Conservation (phyloP, 2,113 vertebrate species). For the Gymnobelideus leadbeateri region DNA sequence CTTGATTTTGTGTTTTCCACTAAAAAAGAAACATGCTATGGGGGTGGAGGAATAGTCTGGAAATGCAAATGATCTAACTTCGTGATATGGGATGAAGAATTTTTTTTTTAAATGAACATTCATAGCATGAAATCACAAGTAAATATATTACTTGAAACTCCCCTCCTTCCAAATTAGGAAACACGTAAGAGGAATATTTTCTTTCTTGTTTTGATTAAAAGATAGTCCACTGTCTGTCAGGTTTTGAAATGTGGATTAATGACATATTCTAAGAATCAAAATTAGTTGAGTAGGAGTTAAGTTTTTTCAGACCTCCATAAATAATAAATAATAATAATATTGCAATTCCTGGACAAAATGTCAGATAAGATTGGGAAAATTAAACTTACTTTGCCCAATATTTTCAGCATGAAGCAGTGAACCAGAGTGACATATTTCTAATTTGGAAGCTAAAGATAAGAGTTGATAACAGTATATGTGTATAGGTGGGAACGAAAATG, state of each 20-base stretch:
- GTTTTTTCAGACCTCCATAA: conserved; percentile 36
- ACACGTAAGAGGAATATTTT: neutral
- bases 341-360: neutral
- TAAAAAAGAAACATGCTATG: neutral
- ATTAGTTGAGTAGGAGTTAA: neutral
- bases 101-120: too few relatives aligned
- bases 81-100: conserved; percentile 12
- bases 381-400: conserved; percentile 12
- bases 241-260: neutral
- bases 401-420: conserved; percentile 28
- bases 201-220: neutral
- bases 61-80: conserved; percentile 3
- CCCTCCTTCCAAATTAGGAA: neutral
- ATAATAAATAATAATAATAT: conserved; percentile 49
- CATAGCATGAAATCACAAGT: neutral
- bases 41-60: neutral
- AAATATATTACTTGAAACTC: neutral
- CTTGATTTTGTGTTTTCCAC: neutral
- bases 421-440: conserved; percentile 19
- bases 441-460: neutral
- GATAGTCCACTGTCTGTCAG: neutral
- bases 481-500: neutral
- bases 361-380: conserved; percentile 39
- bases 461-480: neutral
- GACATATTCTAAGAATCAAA: neutral